Percentiles rank a stretch among this genome's conserved stretches.
Evolutionary conservation across 2,888 invertebrate species (phyloP).

Genomic region (Microctonus brassicae): DNA sequence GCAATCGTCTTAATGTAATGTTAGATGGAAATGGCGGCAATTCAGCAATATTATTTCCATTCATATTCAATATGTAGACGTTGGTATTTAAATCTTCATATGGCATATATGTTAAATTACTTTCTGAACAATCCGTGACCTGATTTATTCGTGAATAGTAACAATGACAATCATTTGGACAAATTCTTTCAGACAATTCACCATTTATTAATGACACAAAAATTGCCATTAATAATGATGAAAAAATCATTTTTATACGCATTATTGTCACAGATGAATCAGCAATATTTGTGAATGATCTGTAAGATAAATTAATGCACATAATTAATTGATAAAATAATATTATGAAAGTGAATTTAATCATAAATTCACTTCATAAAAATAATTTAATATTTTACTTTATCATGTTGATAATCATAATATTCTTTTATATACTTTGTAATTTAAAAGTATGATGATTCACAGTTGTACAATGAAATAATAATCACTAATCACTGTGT

Average conservation of each 20-base stretch:
- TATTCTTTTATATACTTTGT: neutral
- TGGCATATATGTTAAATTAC: conserved; percentile 79
- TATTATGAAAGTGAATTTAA: neutral
- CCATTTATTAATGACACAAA: conserved; percentile 74
- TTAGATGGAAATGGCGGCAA: conserved; percentile 76
- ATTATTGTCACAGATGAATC: neutral
- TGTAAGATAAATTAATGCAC: neutral
- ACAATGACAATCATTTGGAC: conserved; percentile 82
- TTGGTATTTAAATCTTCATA: conserved; percentile 79
- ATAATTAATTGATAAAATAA: neutral
- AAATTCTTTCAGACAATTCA: conserved; percentile 77
- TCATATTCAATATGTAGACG: conserved; percentile 80
- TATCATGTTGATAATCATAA: too few species aligned
- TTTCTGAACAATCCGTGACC: conserved; percentile 83
- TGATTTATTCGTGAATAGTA: conserved; percentile 83
- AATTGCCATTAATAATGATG: conserved; percentile 43
- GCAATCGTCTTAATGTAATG: conserved; percentile 79
- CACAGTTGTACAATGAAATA: neutral
- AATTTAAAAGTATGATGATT: neutral
- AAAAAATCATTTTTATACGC: conserved; percentile 7
- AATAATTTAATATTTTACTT: too few species aligned
- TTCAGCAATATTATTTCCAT: conserved; percentile 77
- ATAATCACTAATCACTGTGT: neutral
- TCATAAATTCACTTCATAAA: too few species aligned
- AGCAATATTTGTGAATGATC: neutral